phyloP scores from a whole-genome alignment of 2,888 invertebrate species.

The Meiosimyza platycephala region DNA sequence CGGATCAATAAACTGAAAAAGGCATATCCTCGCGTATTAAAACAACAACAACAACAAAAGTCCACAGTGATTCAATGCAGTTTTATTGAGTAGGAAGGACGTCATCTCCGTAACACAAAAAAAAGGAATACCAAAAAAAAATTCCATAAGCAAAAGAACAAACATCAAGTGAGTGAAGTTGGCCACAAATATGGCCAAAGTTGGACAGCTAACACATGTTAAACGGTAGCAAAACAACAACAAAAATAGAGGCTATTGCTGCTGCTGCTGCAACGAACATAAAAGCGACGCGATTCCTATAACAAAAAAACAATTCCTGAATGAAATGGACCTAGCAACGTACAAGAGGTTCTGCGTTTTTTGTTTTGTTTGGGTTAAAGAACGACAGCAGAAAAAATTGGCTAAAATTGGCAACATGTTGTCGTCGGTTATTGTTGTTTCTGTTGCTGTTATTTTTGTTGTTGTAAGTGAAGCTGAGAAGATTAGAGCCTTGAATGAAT shows the following conservation, averaged over 20 bases:
- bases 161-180: conserved; percentile 30
- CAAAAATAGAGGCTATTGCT: no score
- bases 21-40: conserved; percentile 6
- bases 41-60: conserved; percentile 22
- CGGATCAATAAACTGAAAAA: conserved; percentile 33
- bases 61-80: conserved; percentile 2
- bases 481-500: conserved; percentile 35
- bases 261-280: conserved; percentile 15
- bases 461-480: conserved; percentile 21
- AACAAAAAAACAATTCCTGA: conserved; percentile 24
- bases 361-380: conserved; percentile 30
- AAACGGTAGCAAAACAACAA: conserved; percentile 48
- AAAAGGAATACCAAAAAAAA: background rate
- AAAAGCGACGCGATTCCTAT: conserved; percentile 2
- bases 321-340: conserved; percentile 18
- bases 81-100: conserved; percentile 27
- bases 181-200: conserved; percentile 38
- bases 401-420: conserved; percentile 35
- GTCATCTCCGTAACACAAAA: background rate
- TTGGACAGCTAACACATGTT: conserved; percentile 49
- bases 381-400: conserved; percentile 12
- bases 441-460: conserved; percentile 17
- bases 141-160: conserved; percentile 28
- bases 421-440: background rate
- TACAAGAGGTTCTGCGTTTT: conserved; percentile 38